Evolutionary conservation across 2,888 invertebrate species (phyloP).

Genomic region (Rugalucina vietnamica): DNA sequence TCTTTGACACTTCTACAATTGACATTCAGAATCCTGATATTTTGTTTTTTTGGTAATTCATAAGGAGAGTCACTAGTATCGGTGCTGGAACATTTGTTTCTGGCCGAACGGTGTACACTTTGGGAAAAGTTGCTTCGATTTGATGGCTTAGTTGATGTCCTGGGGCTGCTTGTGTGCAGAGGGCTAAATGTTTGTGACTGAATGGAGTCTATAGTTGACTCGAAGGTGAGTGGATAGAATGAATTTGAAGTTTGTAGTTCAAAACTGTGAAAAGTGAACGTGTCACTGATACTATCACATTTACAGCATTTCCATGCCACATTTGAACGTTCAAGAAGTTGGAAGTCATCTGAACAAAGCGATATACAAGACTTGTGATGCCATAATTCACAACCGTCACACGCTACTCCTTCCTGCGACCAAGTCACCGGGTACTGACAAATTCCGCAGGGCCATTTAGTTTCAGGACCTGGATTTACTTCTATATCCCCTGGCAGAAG

Average conservation of each 20-base stretch:
- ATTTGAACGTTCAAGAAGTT: not conserved
- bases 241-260: not conserved
- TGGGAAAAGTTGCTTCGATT: no score
- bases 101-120: no score
- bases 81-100: no score
- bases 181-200: not conserved
- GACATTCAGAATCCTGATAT: not conserved
- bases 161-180: not conserved
- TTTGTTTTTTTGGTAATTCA: not conserved
- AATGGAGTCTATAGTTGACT: not conserved
- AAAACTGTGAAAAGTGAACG: not conserved
- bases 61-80: no score
- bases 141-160: not conserved
- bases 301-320: conserved; percentile 9
- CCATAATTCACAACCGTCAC: conserved; percentile 6
- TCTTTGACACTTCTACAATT: not conserved
- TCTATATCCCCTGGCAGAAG: not conserved
- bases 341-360: not conserved
- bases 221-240: not conserved
- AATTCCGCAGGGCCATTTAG: not conserved
- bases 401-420: not conserved
- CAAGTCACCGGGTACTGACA: conserved; percentile 2
- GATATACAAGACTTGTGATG: not conserved
- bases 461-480: not conserved
- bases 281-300: not conserved